Evolutionary conservation across 2,888 invertebrate genomes (phyloP).

Genomic region (Cantharis flavilabris): DNA sequence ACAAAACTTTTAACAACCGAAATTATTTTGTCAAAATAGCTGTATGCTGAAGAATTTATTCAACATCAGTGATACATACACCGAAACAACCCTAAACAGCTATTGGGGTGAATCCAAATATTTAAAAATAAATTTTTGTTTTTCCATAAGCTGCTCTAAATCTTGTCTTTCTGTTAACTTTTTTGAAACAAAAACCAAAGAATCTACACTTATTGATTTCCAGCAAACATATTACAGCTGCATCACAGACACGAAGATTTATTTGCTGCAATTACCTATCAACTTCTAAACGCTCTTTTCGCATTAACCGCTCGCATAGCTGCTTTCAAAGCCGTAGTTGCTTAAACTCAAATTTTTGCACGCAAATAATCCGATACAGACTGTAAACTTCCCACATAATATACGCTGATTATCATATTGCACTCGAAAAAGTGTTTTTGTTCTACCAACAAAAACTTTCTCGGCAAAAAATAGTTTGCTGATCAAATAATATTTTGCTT

Average conservation of each 20-base stretch:
- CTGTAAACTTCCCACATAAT: too few species aligned
- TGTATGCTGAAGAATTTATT: not conserved
- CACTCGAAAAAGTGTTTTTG: too few species aligned
- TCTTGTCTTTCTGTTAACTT: not conserved
- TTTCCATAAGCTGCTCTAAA: too few species aligned
- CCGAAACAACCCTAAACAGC: not conserved
- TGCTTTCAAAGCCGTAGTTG: not conserved
- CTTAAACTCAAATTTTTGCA: too few species aligned
- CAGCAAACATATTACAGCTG: not conserved
- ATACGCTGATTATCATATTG: too few species aligned
- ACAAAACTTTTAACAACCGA: slow-evolving; percentile 2
- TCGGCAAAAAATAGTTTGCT: too few species aligned
- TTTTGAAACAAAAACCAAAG: not conserved
- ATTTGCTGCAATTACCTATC: not conserved
- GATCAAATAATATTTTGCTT: too few species aligned
- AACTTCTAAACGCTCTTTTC: not conserved
- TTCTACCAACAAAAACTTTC: too few species aligned
- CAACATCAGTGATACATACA: not conserved
- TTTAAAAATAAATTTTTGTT: not conserved
- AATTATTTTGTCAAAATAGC: not conserved
- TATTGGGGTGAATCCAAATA: not conserved
- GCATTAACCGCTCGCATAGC: not conserved
- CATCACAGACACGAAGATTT: not conserved
- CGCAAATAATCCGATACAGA: too few species aligned
- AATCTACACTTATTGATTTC: not conserved